Base-by-base conservation (phyloP, 1,140 invertebrate genomes). In the Cotesia vestalis region DNA sequence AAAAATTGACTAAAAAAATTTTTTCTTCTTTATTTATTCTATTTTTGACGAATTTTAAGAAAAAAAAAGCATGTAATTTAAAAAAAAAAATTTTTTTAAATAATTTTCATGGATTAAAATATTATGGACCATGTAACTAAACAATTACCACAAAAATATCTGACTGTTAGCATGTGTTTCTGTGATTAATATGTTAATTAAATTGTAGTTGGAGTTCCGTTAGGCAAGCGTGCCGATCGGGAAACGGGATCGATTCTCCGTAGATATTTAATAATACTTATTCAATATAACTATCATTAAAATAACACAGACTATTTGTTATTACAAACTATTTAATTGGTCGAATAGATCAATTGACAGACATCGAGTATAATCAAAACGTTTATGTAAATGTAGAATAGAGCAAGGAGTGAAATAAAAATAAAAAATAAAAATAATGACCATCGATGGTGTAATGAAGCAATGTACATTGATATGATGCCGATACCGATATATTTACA, bases 101-200 rank as follows among this genome's bases (percentile, higher is more conserved):
- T 27, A 27, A 27, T 27, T 27, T 27, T 27, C 27, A 27, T 27
- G 27, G 27, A 27, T 27, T 27, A 27, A 27, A 27, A 27, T 27
- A 27, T 27, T 27, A 27, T 27, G 57, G 57, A 59, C 57, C n/a
- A n/a, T 14, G 20, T 2, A 9, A 14, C 57, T 20, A 20, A 11
- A 20, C n/a, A 6, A 59, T 59, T 17, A 59, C 57, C 27, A 27
- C 27, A 27, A 27, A 27, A 27, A 27, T 52, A n/a, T n/a, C 1
- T 4, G n/a, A 12, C 3, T 14, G 53, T 6, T 20, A 55, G 6
- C 55, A 27, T 17, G 55, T 17, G 55, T 27, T 61, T 61, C 60
- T 34, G 60, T 46, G 38, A 66, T 66, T 46, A 66, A 51, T 38
- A 66, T 66, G 38, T 66, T 66, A 66, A 66, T 66, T 66, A 20